phyloP scores from a whole-genome alignment of 2,113 vertebrate species.

The Beaufortia kweichowensis region DNA sequence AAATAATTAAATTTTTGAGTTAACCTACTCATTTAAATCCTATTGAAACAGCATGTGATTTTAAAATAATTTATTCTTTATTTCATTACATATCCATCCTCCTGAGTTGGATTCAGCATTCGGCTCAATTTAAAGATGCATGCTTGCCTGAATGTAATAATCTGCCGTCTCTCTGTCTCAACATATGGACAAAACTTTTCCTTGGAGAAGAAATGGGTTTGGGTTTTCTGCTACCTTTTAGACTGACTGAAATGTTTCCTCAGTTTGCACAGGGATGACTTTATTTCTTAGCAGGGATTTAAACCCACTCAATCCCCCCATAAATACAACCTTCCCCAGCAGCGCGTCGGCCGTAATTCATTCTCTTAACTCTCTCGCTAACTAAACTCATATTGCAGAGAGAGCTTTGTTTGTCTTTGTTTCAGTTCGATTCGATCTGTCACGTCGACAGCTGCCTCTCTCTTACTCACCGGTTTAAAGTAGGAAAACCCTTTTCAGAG shows the following conservation, averaged over 20 bases:
- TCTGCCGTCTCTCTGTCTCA: conserved; percentile 43
- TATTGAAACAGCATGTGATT: conserved; percentile 66
- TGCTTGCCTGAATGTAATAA: conserved; percentile 66
- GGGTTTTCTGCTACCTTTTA: conserved; percentile 92
- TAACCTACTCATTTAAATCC: too few species aligned
- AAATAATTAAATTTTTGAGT: too few species aligned
- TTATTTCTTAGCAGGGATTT: conserved; percentile 99
- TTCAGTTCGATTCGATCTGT: conserved; percentile 45
- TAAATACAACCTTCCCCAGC: conserved; percentile 93
- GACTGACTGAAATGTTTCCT: conserved; percentile 99
- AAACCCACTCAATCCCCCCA: conserved; percentile 95
- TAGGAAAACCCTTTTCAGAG: not conserved
- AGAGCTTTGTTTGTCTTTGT: conserved; percentile 64
- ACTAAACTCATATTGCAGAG: conserved; percentile 81
- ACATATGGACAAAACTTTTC: conserved; percentile 82
- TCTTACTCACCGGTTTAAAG: conserved; percentile 25
- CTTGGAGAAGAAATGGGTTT: conserved; percentile 84
- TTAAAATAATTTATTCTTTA: conserved; percentile 62
- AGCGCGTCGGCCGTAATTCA: conserved; percentile 88
- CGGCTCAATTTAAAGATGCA: conserved; percentile 67
- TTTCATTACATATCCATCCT: conserved; percentile 55
- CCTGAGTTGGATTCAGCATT: conserved; percentile 61
- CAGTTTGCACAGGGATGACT: conserved; percentile 93
- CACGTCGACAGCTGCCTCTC: conserved; percentile 37
- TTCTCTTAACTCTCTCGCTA: conserved; percentile 74